Evolutionary conservation across 1,140 invertebrate species (phyloP).

Genomic region (Polypedilum pembai): DNA sequence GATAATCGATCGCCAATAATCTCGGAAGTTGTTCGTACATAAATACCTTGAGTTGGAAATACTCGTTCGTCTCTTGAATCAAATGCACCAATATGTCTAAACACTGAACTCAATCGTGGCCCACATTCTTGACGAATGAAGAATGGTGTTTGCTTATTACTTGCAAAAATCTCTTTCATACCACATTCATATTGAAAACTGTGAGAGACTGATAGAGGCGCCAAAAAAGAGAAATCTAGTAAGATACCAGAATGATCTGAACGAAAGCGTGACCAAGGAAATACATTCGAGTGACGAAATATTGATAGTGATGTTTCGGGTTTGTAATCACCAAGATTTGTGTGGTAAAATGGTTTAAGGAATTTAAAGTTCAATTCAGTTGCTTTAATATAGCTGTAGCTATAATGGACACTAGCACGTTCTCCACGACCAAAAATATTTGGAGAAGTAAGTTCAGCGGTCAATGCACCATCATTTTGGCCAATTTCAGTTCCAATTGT

Average conservation of each 20-base stretch:
- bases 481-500: slow-evolving; percentile 42
- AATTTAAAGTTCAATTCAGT: slow-evolving; percentile 41
- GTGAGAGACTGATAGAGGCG: slow-evolving; percentile 32
- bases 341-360: slow-evolving; percentile 43
- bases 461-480: slow-evolving; percentile 41
- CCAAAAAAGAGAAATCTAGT: slow-evolving; percentile 13
- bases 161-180: slow-evolving; percentile 37
- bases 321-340: slow-evolving; percentile 39
- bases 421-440: slow-evolving; percentile 41
- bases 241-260: slow-evolving; percentile 8
- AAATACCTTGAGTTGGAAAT: slow-evolving; percentile 39
- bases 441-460: slow-evolving; percentile 38
- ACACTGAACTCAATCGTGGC: slow-evolving; percentile 39
- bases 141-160: slow-evolving; percentile 40
- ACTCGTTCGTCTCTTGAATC: slow-evolving; percentile 40
- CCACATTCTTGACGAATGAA: slow-evolving; percentile 40
- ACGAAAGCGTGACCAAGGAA: slow-evolving; percentile 16
- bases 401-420: slow-evolving; percentile 40
- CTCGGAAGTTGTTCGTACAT: slow-evolving; percentile 39
- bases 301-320: slow-evolving; percentile 41
- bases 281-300: slow-evolving; percentile 35
- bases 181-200: slow-evolving; percentile 42
- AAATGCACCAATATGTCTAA: slow-evolving; percentile 39
- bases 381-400: slow-evolving; percentile 39
- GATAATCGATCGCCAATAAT: slow-evolving; percentile 39